These are phyloP conservation scores for Drosophila ustulata DNA, from an alignment of 2,888 invertebrate species.

Conservation along the genomic window DNA sequence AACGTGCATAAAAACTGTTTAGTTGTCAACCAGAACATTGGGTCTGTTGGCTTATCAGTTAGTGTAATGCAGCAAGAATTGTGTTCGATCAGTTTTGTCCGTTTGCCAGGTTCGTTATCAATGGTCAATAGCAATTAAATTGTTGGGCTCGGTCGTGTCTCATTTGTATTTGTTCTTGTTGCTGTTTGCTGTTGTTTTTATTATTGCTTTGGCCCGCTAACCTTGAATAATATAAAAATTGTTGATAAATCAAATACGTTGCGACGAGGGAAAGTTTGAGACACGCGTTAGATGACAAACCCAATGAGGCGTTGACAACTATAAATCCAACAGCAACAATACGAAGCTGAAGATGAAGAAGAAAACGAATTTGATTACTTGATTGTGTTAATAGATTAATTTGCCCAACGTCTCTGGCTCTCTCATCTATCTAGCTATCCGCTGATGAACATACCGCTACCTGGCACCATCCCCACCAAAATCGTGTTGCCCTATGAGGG, in stretches of 20 bases:
- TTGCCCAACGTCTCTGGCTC: neutral
- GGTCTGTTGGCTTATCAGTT: slow-evolving; percentile 42
- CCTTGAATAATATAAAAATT: slow-evolving; percentile 63
- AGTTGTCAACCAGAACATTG: slow-evolving; percentile 49
- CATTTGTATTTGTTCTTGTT: slow-evolving; percentile 24
- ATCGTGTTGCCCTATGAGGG: slow-evolving; percentile 87
- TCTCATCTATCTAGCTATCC: slow-evolving; percentile 88
- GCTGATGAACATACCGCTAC: slow-evolving; percentile 93
- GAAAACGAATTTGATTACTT: slow-evolving; percentile 5
- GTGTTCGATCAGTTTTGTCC: slow-evolving; percentile 15
- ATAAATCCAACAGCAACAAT: slow-evolving; percentile 29
- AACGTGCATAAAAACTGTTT: neutral
- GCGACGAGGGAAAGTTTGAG: slow-evolving; percentile 24
- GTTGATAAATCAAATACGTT: slow-evolving; percentile 49
- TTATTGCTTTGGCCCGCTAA: slow-evolving; percentile 55
- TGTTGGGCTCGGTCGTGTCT: slow-evolving; percentile 37
- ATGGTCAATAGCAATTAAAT: slow-evolving; percentile 39
- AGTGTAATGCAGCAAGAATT: slow-evolving; percentile 41
- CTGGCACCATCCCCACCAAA: slow-evolving; percentile 94
- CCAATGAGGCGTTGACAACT: slow-evolving; percentile 19
- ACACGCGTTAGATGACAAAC: slow-evolving; percentile 61
- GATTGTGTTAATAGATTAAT: slow-evolving; percentile 18
- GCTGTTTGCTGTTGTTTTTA: slow-evolving; percentile 23
- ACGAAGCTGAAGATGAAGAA: slow-evolving; percentile 1
- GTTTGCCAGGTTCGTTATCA: slow-evolving; percentile 53